These are phyloP conservation scores for Rynchops niger DNA, from an alignment of 2,113 vertebrate genomes.

Conservation along the genomic window DNA sequence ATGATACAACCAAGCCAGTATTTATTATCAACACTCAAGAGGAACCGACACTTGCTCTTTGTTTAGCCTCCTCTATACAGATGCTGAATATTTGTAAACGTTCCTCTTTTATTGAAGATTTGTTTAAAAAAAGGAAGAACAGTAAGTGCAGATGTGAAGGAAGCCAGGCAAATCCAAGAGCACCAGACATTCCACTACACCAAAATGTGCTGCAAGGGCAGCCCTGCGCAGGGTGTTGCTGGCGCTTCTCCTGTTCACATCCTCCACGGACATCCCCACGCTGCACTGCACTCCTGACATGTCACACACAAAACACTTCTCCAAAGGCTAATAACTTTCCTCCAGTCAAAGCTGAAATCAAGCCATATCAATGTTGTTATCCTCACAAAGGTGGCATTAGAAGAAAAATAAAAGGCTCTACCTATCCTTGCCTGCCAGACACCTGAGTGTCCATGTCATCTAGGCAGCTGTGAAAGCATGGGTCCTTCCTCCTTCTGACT, in stretches of 20 bases:
- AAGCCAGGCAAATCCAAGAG: slow-evolving; percentile 3
- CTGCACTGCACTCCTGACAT: neutral
- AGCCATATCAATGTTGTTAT: neutral
- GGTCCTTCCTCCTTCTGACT: neutral
- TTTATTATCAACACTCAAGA: slow-evolving; percentile 49
- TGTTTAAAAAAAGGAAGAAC: slow-evolving; percentile 25
- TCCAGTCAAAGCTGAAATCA: neutral
- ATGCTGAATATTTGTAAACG: slow-evolving; percentile 15
- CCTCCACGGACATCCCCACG: accelerated
- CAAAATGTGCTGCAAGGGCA: neutral
- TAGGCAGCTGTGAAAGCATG: neutral
- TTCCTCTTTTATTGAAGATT: neutral
- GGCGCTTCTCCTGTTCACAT: neutral
- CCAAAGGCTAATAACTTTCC: neutral
- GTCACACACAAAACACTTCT: neutral
- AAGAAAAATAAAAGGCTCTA: neutral
- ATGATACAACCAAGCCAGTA: slow-evolving; percentile 27
- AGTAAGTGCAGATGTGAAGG: slow-evolving; percentile 1
- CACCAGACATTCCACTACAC: neutral
- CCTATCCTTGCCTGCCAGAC: neutral
- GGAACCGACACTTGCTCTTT: slow-evolving; percentile 27
- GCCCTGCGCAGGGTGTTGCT: accelerated
- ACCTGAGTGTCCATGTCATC: neutral
- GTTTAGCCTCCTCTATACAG: slow-evolving; percentile 16
- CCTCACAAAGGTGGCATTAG: neutral